Conservation (phyloP, 2,888 invertebrate species). For the Hirtodrosophila confusa region DNA sequence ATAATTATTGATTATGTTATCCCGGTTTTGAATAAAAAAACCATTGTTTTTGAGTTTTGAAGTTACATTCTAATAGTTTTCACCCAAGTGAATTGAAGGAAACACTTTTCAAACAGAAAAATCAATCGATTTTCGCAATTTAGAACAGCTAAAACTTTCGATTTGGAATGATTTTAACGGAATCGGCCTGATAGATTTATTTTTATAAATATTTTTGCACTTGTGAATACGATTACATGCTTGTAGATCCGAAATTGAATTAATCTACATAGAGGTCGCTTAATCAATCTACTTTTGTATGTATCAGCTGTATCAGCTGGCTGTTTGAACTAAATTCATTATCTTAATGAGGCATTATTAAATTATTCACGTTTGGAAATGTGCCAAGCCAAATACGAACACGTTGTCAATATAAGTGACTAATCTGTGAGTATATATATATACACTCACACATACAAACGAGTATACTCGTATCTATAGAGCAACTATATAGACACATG, state of each 20-base stretch:
- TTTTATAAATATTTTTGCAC: background rate
- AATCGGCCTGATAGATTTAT: too few species aligned
- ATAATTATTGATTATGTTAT: too few species aligned
- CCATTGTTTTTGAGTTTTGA: too few species aligned
- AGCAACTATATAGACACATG: slow-evolving; percentile 1
- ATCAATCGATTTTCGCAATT: too few species aligned
- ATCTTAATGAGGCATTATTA: slow-evolving; percentile 78
- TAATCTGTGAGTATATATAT: slow-evolving; percentile 55
- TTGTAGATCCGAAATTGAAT: background rate
- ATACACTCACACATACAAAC: slow-evolving; percentile 10
- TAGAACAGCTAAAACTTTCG: too few species aligned
- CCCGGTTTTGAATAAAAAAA: too few species aligned
- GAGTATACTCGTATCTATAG: slow-evolving; percentile 10
- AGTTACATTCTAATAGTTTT: too few species aligned
- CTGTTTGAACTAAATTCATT: slow-evolving; percentile 75
- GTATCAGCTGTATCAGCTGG: slow-evolving; percentile 19
- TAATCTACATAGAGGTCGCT: slow-evolving; percentile 13
- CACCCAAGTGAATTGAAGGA: too few species aligned
- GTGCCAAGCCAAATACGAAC: slow-evolving; percentile 53
- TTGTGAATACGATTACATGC: background rate
- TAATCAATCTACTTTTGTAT: slow-evolving; percentile 33
- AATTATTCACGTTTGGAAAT: slow-evolving; percentile 77
- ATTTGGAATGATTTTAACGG: too few species aligned
- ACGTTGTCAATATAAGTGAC: slow-evolving; percentile 67
- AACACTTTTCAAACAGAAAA: too few species aligned